These are phyloP conservation scores for Rhinichthys osculus DNA, from an alignment of 2,797 vertebrate species.

Conservation along the genomic window DNA sequence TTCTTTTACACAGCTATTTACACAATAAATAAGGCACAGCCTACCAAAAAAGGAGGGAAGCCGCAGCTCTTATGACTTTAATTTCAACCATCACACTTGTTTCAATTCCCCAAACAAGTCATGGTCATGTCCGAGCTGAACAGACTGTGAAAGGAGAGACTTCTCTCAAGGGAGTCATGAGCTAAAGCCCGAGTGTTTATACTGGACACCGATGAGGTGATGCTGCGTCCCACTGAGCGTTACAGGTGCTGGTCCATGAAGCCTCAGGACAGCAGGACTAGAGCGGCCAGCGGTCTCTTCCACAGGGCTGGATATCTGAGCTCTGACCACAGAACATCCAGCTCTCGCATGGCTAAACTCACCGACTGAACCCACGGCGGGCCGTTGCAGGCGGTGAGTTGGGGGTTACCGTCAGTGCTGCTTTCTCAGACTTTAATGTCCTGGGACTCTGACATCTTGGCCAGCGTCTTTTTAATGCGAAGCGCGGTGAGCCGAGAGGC, in stretches of 20 bases:
- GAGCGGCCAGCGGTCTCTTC: too few species aligned
- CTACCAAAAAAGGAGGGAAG: conserved; percentile 4
- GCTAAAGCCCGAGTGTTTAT: neutral
- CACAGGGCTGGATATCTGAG: neutral
- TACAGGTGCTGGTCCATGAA: neutral
- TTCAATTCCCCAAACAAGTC: neutral
- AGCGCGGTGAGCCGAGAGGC: conserved; percentile 93
- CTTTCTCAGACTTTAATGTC: conserved; percentile 93
- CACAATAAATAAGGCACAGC: conserved; percentile 51
- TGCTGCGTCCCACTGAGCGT: neutral
- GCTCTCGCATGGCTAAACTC: neutral
- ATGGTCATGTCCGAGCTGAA: neutral
- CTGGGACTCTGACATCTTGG: conserved; percentile 98
- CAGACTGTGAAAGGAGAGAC: neutral
- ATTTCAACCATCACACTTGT: neutral
- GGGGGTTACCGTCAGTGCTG: neutral
- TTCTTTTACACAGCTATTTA: conserved; percentile 44
- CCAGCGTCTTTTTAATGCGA: conserved; percentile 96
- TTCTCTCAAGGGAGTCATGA: neutral
- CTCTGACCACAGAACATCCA: neutral
- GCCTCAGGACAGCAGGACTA: neutral
- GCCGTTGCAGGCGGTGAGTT: neutral
- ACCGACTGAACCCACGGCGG: neutral
- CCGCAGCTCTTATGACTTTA: neutral
- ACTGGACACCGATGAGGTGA: neutral